A percentile compares a stretch with the other conserved stretches of the same genome.
Conservation (phyloP, 2,888 invertebrate genomes). For the Eupithecia abbreviata region DNA sequence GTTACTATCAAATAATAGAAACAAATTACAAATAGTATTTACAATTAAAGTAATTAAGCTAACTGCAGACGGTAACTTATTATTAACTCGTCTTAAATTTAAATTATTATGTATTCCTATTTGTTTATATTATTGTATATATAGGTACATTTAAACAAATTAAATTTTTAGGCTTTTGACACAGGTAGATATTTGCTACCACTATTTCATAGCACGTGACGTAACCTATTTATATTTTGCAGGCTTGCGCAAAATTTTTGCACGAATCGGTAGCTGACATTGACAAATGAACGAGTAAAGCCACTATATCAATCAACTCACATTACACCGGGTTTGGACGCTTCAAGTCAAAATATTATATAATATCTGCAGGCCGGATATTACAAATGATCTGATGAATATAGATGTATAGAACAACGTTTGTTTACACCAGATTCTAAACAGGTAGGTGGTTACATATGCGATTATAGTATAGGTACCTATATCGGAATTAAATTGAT, state of each 20-base stretch:
- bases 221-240: slow-evolving; percentile 43
- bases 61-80: too few relatives aligned
- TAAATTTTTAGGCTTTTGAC: neutral
- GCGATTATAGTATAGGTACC: too few relatives aligned
- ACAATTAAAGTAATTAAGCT: too few relatives aligned
- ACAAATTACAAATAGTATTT: too few relatives aligned
- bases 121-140: too few relatives aligned
- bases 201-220: neutral
- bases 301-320: slow-evolving; percentile 64
- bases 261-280: slow-evolving; percentile 52
- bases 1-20: too few relatives aligned
- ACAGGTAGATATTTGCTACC: neutral
- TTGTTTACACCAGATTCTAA: neutral
- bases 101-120: too few relatives aligned
- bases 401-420: slow-evolving; percentile 8
- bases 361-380: slow-evolving; percentile 25
- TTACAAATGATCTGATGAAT: slow-evolving; percentile 31
- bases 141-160: too few relatives aligned
- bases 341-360: slow-evolving; percentile 28
- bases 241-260: slow-evolving; percentile 6
- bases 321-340: slow-evolving; percentile 53
- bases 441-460: too few relatives aligned
- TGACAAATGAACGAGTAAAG: slow-evolving; percentile 56
- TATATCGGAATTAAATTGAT: too few relatives aligned
- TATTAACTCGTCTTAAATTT: too few relatives aligned